Base-by-base conservation (phyloP, 2,888 invertebrate species). In the Aphelenchoides bicaudatus region DNA sequence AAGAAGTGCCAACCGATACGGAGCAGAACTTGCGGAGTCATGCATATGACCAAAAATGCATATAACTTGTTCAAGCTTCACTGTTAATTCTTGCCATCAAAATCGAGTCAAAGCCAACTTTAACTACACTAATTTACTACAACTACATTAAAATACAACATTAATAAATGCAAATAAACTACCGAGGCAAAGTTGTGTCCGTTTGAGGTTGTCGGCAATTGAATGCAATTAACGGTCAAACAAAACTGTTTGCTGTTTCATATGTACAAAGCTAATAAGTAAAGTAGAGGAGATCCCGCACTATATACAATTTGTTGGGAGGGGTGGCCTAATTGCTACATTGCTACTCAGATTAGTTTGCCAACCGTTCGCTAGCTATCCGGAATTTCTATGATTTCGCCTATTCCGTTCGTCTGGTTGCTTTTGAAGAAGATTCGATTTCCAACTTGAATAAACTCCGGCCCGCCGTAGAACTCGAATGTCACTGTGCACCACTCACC, bases 401-500 rank as follows among this genome's bases (percentile, higher is more conserved):
- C 91, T 68, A 90, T 87, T 31, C 90, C 91, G 80, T 89, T 90
- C 31, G 89, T 87, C 64, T 85, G 84, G 6, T 90, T 89, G 75
- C 90, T 89, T 49, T 91, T 84, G 77, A 91, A 88, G 38, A 91
- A 83, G 28, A 91, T 83, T 52, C 90, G 82, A 84, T 90, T 84
- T 56, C 90, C 86, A 66, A 85, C 62, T 25, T 66, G 64, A 23
- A 75, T 66, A 39, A 66, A 70, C 61, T 67, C 73, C 2, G 73
- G 72, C 19, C 59, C 52, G 31, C 60, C 59, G 43, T 61, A 61
- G 58, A 69, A 69, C 34, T 55, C 53, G 49, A 94, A 92, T 74
- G 89, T 82, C 0, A 91, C 91, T 0, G 88, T 87, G 0, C 90
- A 91, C 4, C 86, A 85, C 73, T 90, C 88, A 68, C 92, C 91